A percentile compares a stretch with the other conserved stretches of the same genome.
phyloP scores from a whole-genome alignment of 2,113 vertebrate species.

The Aegithalos caudatus region DNA sequence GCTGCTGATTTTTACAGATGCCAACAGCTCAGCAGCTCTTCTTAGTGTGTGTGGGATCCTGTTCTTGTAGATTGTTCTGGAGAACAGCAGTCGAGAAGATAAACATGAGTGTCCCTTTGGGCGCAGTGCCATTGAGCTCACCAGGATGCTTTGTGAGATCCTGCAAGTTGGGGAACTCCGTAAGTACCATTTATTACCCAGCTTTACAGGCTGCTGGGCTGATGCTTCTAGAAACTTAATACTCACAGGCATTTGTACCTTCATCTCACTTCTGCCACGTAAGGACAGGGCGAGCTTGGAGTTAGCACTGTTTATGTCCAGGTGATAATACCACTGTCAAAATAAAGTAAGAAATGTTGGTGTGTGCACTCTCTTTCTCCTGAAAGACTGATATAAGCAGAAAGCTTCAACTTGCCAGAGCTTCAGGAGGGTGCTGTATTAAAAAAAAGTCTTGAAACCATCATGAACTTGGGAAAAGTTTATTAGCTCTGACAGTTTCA shows the following conservation, averaged over 20 bases:
- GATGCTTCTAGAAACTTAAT: neutral
- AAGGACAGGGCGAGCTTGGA: neutral
- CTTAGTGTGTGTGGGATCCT: neutral
- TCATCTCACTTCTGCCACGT: neutral
- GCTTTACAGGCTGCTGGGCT: neutral
- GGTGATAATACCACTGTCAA: neutral
- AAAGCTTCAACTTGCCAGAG: neutral
- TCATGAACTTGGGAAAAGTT: neutral
- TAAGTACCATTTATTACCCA: slow-evolving; percentile 69
- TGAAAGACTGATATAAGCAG: neutral
- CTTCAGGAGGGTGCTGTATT: neutral
- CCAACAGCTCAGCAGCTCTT: neutral
- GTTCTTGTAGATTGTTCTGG: slow-evolving; percentile 86
- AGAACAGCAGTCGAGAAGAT: slow-evolving; percentile 97
- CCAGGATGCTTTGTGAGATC: slow-evolving; percentile 94
- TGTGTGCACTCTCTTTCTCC: neutral
- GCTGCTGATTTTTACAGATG: neutral
- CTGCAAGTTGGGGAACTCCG: slow-evolving; percentile 97
- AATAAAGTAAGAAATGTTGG: neutral
- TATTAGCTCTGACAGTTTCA: neutral
- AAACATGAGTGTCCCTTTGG: slow-evolving; percentile 97
- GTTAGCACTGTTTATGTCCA: neutral
- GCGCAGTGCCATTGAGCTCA: slow-evolving; percentile 96
- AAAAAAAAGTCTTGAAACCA: neutral
- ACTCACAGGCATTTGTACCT: neutral